Base-by-base conservation (phyloP, 1,140 invertebrate genomes). In the Aphidius gifuensis region DNA sequence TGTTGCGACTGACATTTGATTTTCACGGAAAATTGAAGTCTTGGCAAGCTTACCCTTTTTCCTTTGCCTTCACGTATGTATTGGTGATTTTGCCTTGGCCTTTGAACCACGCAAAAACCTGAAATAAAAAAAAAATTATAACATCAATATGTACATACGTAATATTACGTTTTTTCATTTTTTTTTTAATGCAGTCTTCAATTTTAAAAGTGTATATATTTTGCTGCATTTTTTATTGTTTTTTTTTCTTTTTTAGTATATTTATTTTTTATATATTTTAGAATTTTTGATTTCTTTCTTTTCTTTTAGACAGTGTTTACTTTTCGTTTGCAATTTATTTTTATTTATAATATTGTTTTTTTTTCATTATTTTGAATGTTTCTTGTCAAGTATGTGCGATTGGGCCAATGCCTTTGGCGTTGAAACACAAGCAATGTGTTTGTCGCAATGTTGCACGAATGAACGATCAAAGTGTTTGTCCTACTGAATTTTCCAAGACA, bases 101-200 rank as follows among this genome's bases (percentile, higher is more conserved):
- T 88, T 79, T 91, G 89, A 49, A 92, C 88, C 48, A 90, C 86
- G 76, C 92, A 94, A 72, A 87, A 92, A 74, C 85, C 88, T 91
- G 75, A 21, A 58, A 32, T 38, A 58, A 60, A 11, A 60, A 32
- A 11, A 32, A 60, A 60, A 39, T 32, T 32, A 9, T 7, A 32
- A 53, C 11, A 53, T 53, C 39, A 38, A 53, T 5, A 45, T 60
- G 21, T 48, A 40, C 9, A 59, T 21, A 8, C 9, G 43, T 11
- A 49, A 11, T 9, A 42, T 16, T 42, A 55, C 6, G 42, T 4
- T 44, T 44, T 7, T 44, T 44, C 5, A 38, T 60, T 38, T 46
- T 45, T 49, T 44, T 16, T 38, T 54, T 49, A 6, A 57, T 46
- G 50, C 7, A 43, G 32, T 43, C 21, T 56, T 42, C 53, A 46